Evolutionary conservation across 1,140 invertebrate species (phyloP).

Genomic region (Argopecten irradians): DNA sequence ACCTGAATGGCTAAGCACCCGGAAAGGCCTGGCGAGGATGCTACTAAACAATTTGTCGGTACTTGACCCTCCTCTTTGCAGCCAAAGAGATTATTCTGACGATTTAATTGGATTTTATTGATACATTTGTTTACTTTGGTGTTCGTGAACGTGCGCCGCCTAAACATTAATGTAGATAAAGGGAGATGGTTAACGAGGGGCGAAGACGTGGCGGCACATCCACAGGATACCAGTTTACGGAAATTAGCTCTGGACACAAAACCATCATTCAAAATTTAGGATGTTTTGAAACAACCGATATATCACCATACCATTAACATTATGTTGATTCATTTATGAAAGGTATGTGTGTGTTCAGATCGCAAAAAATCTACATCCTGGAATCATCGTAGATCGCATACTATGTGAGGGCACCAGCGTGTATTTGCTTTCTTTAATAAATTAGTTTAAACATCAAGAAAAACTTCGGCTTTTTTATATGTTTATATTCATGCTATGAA

Average conservation of each 20-base stretch:
- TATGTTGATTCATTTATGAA: too few relatives aligned
- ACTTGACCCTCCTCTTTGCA: background rate
- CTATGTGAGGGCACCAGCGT: too few relatives aligned
- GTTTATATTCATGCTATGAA: too few relatives aligned
- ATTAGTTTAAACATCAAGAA: too few relatives aligned
- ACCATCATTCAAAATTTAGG: background rate
- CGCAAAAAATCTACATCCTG: too few relatives aligned
- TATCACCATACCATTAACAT: too few relatives aligned
- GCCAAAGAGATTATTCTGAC: background rate
- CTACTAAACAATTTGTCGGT: background rate
- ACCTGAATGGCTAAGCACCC: background rate
- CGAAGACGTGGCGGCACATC: background rate
- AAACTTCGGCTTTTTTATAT: too few relatives aligned
- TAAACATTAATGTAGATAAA: background rate
- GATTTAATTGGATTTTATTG: background rate
- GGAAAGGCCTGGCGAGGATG: background rate
- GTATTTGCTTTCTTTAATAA: too few relatives aligned
- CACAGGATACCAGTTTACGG: background rate
- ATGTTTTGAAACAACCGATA: background rate
- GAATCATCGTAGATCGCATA: too few relatives aligned
- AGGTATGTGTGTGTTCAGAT: too few relatives aligned
- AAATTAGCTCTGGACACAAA: background rate
- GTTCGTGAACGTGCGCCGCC: slow-evolving; percentile 10
- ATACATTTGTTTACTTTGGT: background rate
- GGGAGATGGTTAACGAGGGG: background rate